Base-by-base conservation (phyloP, 2,888 invertebrate species). In the Polyploca ridens region DNA sequence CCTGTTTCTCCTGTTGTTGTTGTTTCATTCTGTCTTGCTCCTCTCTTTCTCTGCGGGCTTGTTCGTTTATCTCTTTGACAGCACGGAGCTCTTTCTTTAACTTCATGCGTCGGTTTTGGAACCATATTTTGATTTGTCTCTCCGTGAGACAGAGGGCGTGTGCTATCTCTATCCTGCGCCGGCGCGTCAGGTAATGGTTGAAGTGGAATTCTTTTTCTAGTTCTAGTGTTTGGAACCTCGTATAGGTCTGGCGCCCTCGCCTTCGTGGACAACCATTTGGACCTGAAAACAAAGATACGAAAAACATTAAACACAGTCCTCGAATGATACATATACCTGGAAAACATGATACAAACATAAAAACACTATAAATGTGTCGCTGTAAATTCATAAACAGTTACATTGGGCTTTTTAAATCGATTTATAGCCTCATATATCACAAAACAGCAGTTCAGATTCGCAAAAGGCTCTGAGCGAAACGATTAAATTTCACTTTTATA, bases 171-270 rank as follows among this genome's bases (percentile, higher is more conserved):
- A 99, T 99, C 94, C 99, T 96, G 91, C 99, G 96, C 89, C 99
- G 96, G 88, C 99, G 96, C 81, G 99, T 99, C 91, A 99, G 95
- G 94, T 99, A 99, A 89, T 99, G 98, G 94, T 99, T 99, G 95
- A 98, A 99, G 89, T 99, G 98, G 95, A 99, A 99, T 95, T 99
- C 99, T 94, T 99, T 99, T 93, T 99, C 99, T 93, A 99, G 96
- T 90, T 99, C 99, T 94, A 99, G 95, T 33, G 99, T 99, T 94
- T 99, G 99, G 96, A 99, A 99, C 85, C 99, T 97, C 75, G 99
- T 99, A 96, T 99, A 99, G 19, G 99, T 99, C 95, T 99, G 99
- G 79, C 99, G 95, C 69, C 99, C 99, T 84, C 99, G 96, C 89
- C 98, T 96, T 86, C 98, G 95, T 72, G 98, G 98, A 90, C 98